phyloP scores from a whole-genome alignment of 2,888 invertebrate species.

The Latrodectus hesperus region DNA sequence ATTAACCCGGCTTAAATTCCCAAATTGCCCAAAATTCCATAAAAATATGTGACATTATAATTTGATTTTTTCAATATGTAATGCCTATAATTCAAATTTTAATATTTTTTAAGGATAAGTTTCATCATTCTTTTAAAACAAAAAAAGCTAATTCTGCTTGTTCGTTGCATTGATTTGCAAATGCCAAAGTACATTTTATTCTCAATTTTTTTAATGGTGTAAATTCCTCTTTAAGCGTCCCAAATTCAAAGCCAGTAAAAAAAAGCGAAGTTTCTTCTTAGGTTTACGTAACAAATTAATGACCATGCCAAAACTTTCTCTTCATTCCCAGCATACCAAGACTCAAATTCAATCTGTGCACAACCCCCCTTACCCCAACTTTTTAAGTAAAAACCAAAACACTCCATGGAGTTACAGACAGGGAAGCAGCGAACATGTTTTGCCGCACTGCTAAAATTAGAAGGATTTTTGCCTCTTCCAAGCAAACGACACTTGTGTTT shows the following conservation, averaged over 20 bases:
- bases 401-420: constrained; percentile 11
- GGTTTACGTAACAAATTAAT: constrained; percentile 52
- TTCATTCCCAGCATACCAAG: constrained; percentile 40
- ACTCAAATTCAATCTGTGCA: constrained; percentile 44
- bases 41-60: no score
- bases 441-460: constrained; percentile 49
- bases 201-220: neutral
- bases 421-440: constrained; percentile 33
- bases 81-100: no score
- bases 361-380: constrained; percentile 24
- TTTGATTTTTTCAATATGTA: no score
- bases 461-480: constrained; percentile 22
- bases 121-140: no score
- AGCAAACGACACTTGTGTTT: constrained; percentile 55
- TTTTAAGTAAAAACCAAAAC: constrained; percentile 22
- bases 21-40: no score
- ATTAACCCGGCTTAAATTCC: no score
- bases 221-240: constrained; percentile 6
- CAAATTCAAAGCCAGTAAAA: no score
- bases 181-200: no score
- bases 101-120: no score
- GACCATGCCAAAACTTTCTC: constrained; percentile 44
- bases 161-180: no score
- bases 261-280: no score
- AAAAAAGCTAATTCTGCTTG: no score